A percentile compares a stretch with the other conserved stretches of the same genome.
phyloP scores from a whole-genome alignment of 2,888 invertebrate genomes.

The Zonitis immaculata region DNA sequence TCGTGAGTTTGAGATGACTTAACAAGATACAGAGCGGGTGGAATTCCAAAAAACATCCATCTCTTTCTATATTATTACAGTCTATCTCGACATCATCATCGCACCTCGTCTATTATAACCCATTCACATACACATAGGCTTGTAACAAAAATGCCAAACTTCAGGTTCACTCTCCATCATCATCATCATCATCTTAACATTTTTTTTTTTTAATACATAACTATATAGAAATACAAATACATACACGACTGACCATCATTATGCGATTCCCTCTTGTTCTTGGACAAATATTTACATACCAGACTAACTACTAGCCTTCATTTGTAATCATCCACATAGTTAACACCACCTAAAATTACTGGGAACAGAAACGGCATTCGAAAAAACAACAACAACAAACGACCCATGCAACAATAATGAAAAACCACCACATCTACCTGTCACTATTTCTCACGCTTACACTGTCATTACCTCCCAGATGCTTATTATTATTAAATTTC shows the following conservation, averaged over 20 bases:
- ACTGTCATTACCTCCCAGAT: constrained; percentile 2
- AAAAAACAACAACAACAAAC: constrained; percentile 19
- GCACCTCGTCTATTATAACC: constrained; percentile 47
- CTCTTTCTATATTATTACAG: constrained; percentile 31
- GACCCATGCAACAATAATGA: neutral
- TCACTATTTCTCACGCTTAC: constrained; percentile 13
- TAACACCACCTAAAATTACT: constrained; percentile 34
- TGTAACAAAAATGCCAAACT: constrained; percentile 43
- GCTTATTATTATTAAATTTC: constrained; percentile 4
- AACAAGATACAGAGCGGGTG: constrained; percentile 49
- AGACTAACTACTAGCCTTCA: constrained; percentile 39
- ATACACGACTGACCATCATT: constrained; percentile 17
- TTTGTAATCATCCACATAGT: constrained; percentile 37
- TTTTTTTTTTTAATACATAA: neutral
- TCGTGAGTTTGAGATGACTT: constrained; percentile 47
- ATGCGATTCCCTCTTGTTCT: constrained; percentile 29
- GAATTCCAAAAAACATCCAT: constrained; percentile 42
- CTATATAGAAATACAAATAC: constrained; percentile 3
- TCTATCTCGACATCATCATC: constrained; percentile 45
- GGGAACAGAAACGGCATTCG: neutral
- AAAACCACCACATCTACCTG: constrained; percentile 23
- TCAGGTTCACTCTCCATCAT: constrained; percentile 24
- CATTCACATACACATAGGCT: constrained; percentile 34
- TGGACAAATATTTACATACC: constrained; percentile 46
- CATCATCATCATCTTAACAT: neutral